These are phyloP conservation scores for Ichneumon xanthorius DNA, from an alignment of 2,888 invertebrate species.

Conservation along the genomic window DNA sequence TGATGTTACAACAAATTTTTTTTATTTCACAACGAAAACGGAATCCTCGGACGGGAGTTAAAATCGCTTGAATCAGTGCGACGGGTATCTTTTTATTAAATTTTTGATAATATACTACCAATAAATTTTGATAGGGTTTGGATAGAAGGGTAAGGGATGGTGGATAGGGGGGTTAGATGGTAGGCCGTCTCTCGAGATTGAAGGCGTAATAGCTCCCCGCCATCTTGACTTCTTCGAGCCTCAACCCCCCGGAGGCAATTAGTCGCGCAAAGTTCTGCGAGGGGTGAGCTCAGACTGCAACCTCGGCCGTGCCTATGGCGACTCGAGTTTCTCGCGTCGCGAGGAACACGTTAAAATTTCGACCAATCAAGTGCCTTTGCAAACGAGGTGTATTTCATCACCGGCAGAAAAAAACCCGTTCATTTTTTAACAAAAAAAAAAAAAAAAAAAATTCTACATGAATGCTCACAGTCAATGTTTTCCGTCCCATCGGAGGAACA, in stretches of 20 bases:
- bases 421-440: background rate
- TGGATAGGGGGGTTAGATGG: conserved; percentile 47
- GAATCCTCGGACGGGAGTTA: background rate
- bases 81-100: background rate
- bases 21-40: too few species aligned
- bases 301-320: conserved; percentile 55
- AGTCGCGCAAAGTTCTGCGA: conserved; percentile 71
- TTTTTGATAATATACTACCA: conserved; percentile 73
- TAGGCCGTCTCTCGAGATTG: conserved; percentile 77
- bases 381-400: background rate
- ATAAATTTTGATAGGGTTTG: conserved; percentile 53
- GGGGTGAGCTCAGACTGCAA: conserved; percentile 56
- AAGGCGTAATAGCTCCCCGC: conserved; percentile 82
- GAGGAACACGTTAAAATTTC: conserved; percentile 2
- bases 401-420: background rate
- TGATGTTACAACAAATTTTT: too few species aligned
- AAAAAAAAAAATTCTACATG: background rate
- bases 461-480: background rate
- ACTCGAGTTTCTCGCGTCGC: conserved; percentile 20
- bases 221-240: conserved; percentile 79
- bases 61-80: background rate
- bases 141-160: conserved; percentile 17
- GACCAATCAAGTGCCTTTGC: background rate
- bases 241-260: conserved; percentile 78
- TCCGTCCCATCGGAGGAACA: background rate